Percentiles rank a stretch among this genome's conserved stretches.
phyloP scores from a whole-genome alignment of 2,113 vertebrate genomes.

The Sylvia atricapilla region DNA sequence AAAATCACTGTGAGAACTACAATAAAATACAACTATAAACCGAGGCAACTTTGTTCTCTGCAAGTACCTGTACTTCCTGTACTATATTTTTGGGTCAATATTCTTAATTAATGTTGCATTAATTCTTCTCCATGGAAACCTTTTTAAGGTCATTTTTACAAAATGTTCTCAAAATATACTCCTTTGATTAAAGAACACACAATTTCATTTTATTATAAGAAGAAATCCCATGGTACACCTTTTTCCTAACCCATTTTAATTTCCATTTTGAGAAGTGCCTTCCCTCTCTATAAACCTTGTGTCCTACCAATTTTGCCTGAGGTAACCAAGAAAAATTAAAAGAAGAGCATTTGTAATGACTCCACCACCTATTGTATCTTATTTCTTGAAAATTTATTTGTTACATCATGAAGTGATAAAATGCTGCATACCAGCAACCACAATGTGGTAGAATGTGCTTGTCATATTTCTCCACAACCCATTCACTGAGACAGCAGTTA shows the following conservation, averaged over 20 bases:
- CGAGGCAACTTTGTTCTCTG: neutral
- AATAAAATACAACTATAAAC: neutral
- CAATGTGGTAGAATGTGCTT: neutral
- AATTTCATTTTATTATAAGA: neutral
- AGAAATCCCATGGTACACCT: neutral
- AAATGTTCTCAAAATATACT: neutral
- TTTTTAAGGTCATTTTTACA: neutral
- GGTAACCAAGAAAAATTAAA: neutral
- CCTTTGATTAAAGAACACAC: constrained; percentile 13
- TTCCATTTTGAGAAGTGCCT: neutral
- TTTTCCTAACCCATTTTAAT: neutral
- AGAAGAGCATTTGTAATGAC: neutral
- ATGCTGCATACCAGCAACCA: neutral
- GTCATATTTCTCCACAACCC: neutral
- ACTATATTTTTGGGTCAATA: constrained; percentile 6
- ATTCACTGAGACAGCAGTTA: neutral
- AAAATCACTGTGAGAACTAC: neutral
- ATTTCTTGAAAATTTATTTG: neutral
- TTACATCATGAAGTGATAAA: neutral
- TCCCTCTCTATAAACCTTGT: neutral
- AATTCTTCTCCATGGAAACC: neutral
- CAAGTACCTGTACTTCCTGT: neutral
- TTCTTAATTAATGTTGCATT: constrained; percentile 19
- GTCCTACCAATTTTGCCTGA: neutral
- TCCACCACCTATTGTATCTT: neutral